These are phyloP conservation scores for Sula dactylatra DNA, from an alignment of 2,113 vertebrate genomes.

Conservation along the genomic window DNA sequence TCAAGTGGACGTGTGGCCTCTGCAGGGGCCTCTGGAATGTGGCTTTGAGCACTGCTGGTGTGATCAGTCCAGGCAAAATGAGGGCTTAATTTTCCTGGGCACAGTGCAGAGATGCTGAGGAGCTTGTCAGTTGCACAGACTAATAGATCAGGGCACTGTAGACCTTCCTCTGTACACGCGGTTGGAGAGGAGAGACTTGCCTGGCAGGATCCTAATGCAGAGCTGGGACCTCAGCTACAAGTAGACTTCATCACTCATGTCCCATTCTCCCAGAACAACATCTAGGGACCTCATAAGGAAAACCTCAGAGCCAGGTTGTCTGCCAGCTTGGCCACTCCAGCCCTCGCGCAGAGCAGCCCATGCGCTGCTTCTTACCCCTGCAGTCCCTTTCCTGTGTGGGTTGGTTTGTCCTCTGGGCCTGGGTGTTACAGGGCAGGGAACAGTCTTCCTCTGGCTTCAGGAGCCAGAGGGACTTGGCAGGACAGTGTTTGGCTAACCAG, in stretches of 20 bases:
- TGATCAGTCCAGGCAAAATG: neutral
- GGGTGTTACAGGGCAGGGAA: neutral
- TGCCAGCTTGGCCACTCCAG: neutral
- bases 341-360: neutral
- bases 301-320: neutral
- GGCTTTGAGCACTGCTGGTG: neutral
- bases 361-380: neutral
- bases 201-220: neutral
- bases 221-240: neutral
- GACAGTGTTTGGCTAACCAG: neutral
- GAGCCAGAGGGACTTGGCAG: neutral
- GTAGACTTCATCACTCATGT: neutral
- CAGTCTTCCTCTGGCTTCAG: neutral
- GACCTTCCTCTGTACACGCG: neutral
- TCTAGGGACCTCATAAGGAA: neutral
- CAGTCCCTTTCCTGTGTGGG: neutral
- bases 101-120: neutral
- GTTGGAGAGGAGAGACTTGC: neutral
- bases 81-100: neutral
- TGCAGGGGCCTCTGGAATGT: neutral
- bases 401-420: neutral
- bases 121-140: neutral
- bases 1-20: neutral
- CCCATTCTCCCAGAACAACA: fast-evolving
- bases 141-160: fast-evolving